Base-by-base conservation (phyloP, 2,113 vertebrate genomes). In the Silurus glanis region DNA sequence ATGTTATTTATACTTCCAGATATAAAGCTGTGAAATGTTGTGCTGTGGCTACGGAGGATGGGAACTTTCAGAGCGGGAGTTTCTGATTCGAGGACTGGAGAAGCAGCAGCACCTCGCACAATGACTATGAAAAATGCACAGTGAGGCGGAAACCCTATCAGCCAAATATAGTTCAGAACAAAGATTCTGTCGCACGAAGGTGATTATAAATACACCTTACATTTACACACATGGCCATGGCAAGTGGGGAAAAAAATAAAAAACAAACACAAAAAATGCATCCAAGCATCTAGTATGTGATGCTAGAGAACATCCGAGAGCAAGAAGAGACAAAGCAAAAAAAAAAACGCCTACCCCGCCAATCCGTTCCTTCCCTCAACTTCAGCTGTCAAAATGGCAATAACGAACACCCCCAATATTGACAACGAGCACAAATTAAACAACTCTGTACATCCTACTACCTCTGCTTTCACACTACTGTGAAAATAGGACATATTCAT, bases 121-220 rank as follows among this genome's bases (percentile, higher is more conserved):
- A 28, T 23, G 13, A 13, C 49, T 55, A 16, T 53, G n/a, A 25
- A 78, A 37, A 75, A 78, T 55, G 51, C 13, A 1, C 74, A 78
- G 74, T 25, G 74, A 76, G 74, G 74, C 13, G 12, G 74, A 76
- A 76, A 76, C 23, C 10, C 23, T 10, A 76, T 23, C 49, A 25
- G 49, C 51, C 51, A 78, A 78, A 78, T 78, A 78, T 28, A 78
- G 51, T 76, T 23, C 23, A 53, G 74, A 76, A 76, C 74, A 76
- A 76, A 76, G 74, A 49, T 78, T 78, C 74, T 55, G 74, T 78
- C 74, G 28, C 74, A 74, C 19, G 21, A 5, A 1, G 51, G 47
- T 51, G 72, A n/a, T 23, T 75, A 51, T 9, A 53, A 37, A 25
- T 56, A 16, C 6, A 51, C n/a, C 51, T 25, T 13, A 55, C 74